Evolutionary conservation across 2,888 invertebrate genomes (phyloP).

Genomic region (Cabera pusaria): DNA sequence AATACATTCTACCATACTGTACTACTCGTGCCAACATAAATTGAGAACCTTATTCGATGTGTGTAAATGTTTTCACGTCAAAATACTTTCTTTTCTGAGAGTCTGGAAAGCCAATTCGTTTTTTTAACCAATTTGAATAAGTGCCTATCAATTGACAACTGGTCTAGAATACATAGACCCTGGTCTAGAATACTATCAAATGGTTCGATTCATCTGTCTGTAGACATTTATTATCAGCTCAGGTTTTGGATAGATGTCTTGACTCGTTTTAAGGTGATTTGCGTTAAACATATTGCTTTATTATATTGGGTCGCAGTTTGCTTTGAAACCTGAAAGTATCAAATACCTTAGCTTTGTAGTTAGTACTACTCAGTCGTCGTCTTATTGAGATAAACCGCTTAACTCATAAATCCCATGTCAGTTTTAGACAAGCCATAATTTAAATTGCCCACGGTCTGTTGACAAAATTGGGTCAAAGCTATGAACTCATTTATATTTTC

Average conservation of each 20-base stretch:
- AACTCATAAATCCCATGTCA: constrained; percentile 10
- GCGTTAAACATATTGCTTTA: no score
- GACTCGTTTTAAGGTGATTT: no score
- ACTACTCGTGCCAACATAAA: no score
- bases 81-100: constrained; percentile 1
- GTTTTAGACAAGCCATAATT: constrained; percentile 16
- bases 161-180: constrained; percentile 30
- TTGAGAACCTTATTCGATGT: no score
- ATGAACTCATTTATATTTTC: constrained; percentile 32
- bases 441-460: constrained; percentile 30
- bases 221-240: background rate
- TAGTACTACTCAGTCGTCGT: no score
- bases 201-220: constrained; percentile 9
- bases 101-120: constrained; percentile 10
- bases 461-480: constrained; percentile 38
- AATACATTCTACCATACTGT: no score
- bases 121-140: constrained; percentile 41
- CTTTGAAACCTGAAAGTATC: no score
- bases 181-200: no score
- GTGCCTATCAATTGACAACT: constrained; percentile 28
- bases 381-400: constrained; percentile 7
- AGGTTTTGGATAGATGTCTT: background rate
- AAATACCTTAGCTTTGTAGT: no score
- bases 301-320: no score
- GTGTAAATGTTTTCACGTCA: no score